Conservation (phyloP, 2,113 vertebrate genomes). For the Pleuronectes platessa region DNA sequence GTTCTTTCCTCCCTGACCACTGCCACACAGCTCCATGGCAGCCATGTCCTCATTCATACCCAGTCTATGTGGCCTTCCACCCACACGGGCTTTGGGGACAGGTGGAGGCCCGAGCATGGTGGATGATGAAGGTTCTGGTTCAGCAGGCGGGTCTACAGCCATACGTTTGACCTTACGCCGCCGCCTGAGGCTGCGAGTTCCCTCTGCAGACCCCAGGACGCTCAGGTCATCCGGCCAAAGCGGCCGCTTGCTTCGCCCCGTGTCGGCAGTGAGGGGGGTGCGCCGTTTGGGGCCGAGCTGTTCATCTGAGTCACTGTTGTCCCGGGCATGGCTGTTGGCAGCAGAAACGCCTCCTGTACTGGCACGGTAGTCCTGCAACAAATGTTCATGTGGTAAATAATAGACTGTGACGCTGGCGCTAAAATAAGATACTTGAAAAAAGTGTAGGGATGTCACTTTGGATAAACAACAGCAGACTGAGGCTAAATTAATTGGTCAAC, state of each 20-base stretch:
- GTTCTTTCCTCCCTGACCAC: conserved; percentile 79
- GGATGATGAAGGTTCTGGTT: conserved; percentile 70
- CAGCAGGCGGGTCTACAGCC: conserved; percentile 91
- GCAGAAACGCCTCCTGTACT: conserved; percentile 71
- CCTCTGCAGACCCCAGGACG: conserved; percentile 85
- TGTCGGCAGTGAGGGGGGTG: conserved; percentile 83
- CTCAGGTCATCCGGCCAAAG: conserved; percentile 82
- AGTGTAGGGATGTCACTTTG: neutral
- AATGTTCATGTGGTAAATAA: conserved; percentile 25
- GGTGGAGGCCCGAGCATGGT: conserved; percentile 81
- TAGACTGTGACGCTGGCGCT: conserved; percentile 17
- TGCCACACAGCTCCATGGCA: conserved; percentile 63
- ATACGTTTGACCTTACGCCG: conserved; percentile 96
- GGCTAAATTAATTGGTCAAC: too few relatives aligned
- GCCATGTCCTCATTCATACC: conserved; percentile 76
- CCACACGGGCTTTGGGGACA: conserved; percentile 81
- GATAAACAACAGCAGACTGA: neutral
- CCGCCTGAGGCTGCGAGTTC: conserved; percentile 89
- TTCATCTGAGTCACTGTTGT: conserved; percentile 96
- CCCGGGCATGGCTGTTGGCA: conserved; percentile 79
- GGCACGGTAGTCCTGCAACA: conserved; percentile 82
- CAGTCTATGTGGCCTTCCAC: conserved; percentile 80
- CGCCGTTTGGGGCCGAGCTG: conserved; percentile 88
- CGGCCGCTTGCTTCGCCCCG: conserved; percentile 79
- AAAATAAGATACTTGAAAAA: conserved; percentile 4